Conservation (phyloP, 2,888 invertebrate genomes). For the Eristalinus aeneus region DNA sequence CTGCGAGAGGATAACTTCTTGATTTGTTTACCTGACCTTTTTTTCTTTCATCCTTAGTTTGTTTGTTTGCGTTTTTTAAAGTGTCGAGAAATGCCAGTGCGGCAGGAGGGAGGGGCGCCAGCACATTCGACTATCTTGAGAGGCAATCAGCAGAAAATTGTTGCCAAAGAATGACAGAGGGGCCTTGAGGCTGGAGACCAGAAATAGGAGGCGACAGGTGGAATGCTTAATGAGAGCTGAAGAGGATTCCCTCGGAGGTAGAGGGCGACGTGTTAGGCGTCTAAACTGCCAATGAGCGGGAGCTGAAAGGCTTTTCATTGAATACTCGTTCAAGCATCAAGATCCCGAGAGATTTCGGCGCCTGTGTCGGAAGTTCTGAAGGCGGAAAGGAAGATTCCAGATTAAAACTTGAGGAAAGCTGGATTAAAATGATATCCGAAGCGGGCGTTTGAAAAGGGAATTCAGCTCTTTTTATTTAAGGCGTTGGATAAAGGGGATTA, state of each 20-base stretch:
- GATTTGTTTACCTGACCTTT: not conserved
- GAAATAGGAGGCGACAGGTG: not conserved
- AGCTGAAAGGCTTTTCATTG: not conserved
- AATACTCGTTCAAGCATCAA: not conserved
- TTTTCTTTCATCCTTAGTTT: not conserved
- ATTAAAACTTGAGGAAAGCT: not conserved
- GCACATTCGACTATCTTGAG: not conserved
- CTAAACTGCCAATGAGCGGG: not conserved
- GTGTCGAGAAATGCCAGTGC: not conserved
- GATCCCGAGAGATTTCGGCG: not conserved
- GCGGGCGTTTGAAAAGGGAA: not conserved
- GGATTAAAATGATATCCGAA: not conserved
- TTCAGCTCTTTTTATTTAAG: not conserved
- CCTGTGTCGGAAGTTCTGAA: not conserved
- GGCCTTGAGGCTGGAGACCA: not conserved
- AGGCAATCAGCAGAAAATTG: not conserved
- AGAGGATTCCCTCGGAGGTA: not conserved
- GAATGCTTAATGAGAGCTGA: not conserved
- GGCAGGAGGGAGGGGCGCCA: too few species aligned
- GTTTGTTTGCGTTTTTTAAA: not conserved
- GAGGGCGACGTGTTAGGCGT: not conserved
- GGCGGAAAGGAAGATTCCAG: not conserved
- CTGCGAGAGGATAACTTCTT: not conserved
- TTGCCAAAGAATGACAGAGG: not conserved
- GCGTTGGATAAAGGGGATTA: too few species aligned